These are phyloP conservation scores for Telmatherina bonti DNA, from an alignment of 2,797 vertebrate species.

Conservation along the genomic window DNA sequence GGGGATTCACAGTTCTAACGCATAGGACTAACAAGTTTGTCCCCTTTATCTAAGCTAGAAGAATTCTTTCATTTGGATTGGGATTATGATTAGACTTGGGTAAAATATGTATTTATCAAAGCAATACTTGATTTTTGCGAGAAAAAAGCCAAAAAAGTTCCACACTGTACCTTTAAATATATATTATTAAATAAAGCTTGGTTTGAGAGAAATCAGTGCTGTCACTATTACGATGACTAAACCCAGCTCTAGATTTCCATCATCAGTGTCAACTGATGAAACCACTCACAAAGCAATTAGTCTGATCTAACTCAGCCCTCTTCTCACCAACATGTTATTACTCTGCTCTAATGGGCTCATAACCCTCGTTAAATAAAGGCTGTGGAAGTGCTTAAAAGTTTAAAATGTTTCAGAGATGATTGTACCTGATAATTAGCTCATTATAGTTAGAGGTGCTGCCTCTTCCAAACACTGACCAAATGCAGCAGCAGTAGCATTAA, in stretches of 20 bases:
- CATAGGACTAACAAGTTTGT: no score
- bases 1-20: no score
- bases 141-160: no score
- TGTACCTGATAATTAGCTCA: not conserved
- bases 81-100: no score
- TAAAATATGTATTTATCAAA: no score
- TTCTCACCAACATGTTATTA: slow-evolving; percentile 18
- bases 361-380: slow-evolving; percentile 43
- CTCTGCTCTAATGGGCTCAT: slow-evolving; percentile 45
- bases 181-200: slow-evolving; percentile 3
- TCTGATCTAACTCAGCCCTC: slow-evolving; percentile 29
- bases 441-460: not conserved
- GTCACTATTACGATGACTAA: slow-evolving; percentile 19
- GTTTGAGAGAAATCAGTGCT: slow-evolving; percentile 13
- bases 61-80: no score
- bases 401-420: slow-evolving; percentile 28
- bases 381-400: slow-evolving; percentile 27
- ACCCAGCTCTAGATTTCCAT: slow-evolving; percentile 27
- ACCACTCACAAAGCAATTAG: slow-evolving; percentile 13
- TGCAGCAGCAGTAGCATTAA: not conserved
- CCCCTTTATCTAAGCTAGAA: no score
- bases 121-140: no score
- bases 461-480: slow-evolving; percentile 16
- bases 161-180: no score
- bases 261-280: slow-evolving; percentile 45